phyloP scores from a whole-genome alignment of 2,797 vertebrate genomes.

The Lemur catta region DNA sequence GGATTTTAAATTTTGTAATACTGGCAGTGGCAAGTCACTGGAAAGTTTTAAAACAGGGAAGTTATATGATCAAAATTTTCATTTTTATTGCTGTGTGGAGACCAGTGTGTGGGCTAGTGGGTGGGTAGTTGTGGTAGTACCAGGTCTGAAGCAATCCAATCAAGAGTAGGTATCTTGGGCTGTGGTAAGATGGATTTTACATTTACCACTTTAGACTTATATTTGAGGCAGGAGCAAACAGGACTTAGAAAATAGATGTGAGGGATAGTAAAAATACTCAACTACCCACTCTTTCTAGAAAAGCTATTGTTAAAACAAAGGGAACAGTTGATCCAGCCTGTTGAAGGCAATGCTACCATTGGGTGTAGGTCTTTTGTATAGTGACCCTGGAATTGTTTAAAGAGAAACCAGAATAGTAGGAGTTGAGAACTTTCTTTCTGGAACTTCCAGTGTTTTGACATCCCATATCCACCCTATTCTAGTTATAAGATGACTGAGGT shows the following conservation, averaged over 20 bases:
- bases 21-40: not conserved
- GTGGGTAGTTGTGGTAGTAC: not conserved
- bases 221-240: not conserved
- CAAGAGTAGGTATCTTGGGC: not conserved
- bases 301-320: slow-evolving; percentile 28
- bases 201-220: not conserved
- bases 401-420: not conserved
- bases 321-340: not conserved
- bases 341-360: not conserved
- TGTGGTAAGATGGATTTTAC: not conserved
- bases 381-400: not conserved
- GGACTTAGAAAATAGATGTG: slow-evolving; percentile 2
- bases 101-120: not conserved
- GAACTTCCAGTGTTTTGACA: not conserved
- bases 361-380: not conserved
- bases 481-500: not conserved
- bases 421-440: not conserved
- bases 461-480: not conserved
- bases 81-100: not conserved
- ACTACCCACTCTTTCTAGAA: not conserved
- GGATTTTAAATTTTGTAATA: not conserved
- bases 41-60: not conserved
- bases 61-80: not conserved
- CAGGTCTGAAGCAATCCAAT: not conserved
- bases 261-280: not conserved